Evolutionary conservation across 1,140 invertebrate species (phyloP), one percentile per base, ranked within the genome.

Genomic region (Hycleus phaleratus): DNA sequence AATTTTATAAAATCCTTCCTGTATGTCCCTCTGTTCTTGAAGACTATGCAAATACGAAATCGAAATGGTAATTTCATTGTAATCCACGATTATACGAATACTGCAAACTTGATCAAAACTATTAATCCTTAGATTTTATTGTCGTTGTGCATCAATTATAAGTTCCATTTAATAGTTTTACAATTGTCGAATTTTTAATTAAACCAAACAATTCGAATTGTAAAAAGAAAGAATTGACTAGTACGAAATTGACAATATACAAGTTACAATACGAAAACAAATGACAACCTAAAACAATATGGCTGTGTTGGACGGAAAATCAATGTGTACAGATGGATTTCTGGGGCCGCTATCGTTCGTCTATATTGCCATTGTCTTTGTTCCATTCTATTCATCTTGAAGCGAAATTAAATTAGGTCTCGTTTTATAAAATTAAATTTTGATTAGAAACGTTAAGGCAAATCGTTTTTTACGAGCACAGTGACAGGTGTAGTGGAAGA

Each of bases 21-120:
- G 32, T 32, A 5, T 1, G 32, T 32, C 38, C 42, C 32, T n/a
- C 52, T 55, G 18, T n/a, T 42, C 9, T 60, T 60, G 53, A 60
- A 60, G 54, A 52, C 55, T 58, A 63, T 63, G 62, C 62, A 63
- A 63, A 63, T 63, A 54, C 49, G 49, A 49, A 63, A 63, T 63
- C 58, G 57, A 63, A 63, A 63, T 63, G 62, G 55, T 60, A 63
- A 63, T 63, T 63, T 60, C 51, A 63, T 63, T 63, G 55, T 60
- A 63, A 63, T 60, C 58, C 49, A 42, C 54, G 50, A 60, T 63
- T 63, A 60, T 58, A 55, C 52, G 52, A 55, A 46, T 55, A 38
- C 52, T 11, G 56, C 12, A 43, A 60, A 60, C 52, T 57, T 59
- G 53, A 62, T 49, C 58, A 55, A 55, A 55, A 55, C 52, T 55